phyloP scores from a whole-genome alignment of 92 coral and sea anemone genomes.

The Zoanthus solanderi region DNA sequence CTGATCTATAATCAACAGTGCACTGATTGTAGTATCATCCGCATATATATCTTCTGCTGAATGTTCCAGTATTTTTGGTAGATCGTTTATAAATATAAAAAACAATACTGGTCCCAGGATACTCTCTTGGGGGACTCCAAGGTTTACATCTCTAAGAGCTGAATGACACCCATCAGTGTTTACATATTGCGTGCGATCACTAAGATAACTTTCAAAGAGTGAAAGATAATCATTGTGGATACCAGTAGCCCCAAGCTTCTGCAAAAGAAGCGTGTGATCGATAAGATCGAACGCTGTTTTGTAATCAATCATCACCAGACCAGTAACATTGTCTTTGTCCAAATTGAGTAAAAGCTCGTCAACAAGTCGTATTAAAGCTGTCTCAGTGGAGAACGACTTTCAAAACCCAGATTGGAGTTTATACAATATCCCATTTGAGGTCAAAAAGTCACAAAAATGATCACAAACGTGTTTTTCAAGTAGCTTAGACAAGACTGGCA shows the following conservation, averaged over 20 bases:
- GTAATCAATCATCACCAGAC: background rate
- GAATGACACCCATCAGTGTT: background rate
- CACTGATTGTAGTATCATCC: background rate
- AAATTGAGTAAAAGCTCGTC: background rate
- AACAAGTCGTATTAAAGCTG: background rate
- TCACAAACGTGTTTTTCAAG: slow-evolving; percentile 1
- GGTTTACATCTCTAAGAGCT: background rate
- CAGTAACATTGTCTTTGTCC: background rate
- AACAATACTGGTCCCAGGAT: background rate
- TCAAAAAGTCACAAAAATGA: background rate
- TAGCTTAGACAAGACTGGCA: background rate
- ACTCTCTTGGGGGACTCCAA: background rate
- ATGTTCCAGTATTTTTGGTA: background rate
- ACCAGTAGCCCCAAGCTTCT: background rate
- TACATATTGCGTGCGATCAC: background rate
- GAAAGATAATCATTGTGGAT: background rate
- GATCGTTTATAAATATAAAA: background rate
- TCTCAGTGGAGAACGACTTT: slow-evolving; percentile 9
- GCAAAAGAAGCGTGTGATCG: background rate
- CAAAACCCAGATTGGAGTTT: background rate
- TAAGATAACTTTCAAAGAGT: background rate
- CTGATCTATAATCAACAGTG: background rate
- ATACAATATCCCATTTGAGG: background rate
- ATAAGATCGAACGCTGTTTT: background rate
- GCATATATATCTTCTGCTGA: background rate